A percentile compares a stretch with the other conserved stretches of the same genome.
Conservation (phyloP, 2,888 invertebrate species). For the Priocnemis perturbator region DNA sequence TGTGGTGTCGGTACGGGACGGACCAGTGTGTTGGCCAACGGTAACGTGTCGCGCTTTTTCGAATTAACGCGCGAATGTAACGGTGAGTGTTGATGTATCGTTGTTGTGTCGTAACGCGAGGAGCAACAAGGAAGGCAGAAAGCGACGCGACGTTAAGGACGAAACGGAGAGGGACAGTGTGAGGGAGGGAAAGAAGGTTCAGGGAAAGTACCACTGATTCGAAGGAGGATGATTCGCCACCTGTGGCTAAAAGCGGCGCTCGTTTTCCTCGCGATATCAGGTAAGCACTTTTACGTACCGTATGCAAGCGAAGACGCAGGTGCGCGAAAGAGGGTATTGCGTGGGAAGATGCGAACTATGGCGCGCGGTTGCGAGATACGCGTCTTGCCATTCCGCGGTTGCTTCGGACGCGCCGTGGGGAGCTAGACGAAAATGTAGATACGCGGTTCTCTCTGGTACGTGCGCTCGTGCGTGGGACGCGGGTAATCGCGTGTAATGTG, state of each 20-base stretch:
- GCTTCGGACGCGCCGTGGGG: too few species aligned
- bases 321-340: neutral
- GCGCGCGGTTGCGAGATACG: neutral
- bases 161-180: too few species aligned
- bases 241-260: conserved; percentile 63
- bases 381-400: neutral
- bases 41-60: too few species aligned
- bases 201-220: conserved; percentile 16
- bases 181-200: neutral
- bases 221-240: conserved; percentile 57
- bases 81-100: too few species aligned
- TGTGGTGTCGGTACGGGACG: too few species aligned
- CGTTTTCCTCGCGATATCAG: conserved; percentile 57
- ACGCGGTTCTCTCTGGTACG: neutral
- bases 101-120: too few species aligned
- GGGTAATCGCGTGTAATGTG: conserved; percentile 41
- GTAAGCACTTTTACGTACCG: conserved; percentile 50
- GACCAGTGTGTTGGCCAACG: too few species aligned
- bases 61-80: too few species aligned
- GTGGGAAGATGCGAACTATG: neutral
- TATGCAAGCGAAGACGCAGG: too few species aligned
- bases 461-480: conserved; percentile 20
- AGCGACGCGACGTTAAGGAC: too few species aligned
- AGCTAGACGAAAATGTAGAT: too few species aligned
- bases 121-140: too few species aligned